phyloP scores from a whole-genome alignment of 1,140 invertebrate genomes.

The Procambarus clarkii region DNA sequence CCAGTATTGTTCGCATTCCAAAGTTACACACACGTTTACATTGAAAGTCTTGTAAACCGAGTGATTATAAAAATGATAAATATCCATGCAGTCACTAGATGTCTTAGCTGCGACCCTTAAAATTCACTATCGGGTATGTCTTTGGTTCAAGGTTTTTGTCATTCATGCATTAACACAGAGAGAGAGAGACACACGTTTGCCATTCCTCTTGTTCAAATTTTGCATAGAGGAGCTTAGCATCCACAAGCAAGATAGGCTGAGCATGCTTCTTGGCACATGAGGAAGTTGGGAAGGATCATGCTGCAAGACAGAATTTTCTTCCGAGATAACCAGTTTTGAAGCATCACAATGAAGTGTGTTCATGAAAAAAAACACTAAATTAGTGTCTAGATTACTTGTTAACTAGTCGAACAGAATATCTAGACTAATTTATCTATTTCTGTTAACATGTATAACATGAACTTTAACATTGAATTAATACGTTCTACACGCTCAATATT shows the following conservation, averaged over 20 bases:
- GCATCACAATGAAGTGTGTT: not conserved
- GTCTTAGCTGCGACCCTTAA: not conserved
- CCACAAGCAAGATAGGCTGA: slow-evolving; percentile 23
- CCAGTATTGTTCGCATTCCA: slow-evolving; percentile 12
- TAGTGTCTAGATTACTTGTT: not conserved
- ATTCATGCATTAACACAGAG: slow-evolving; percentile 26
- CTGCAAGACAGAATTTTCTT: slow-evolving; percentile 10
- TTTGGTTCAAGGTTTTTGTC: slow-evolving; percentile 64
- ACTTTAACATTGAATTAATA: not conserved
- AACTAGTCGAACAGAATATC: not conserved
- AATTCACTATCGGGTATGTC: slow-evolving; percentile 52
- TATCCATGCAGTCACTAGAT: slow-evolving; percentile 28
- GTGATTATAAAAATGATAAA: not conserved
- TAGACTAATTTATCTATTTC: not conserved
- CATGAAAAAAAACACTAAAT: not conserved
- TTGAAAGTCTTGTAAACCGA: not conserved
- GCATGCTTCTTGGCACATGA: slow-evolving; percentile 46
- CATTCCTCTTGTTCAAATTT: slow-evolving; percentile 29
- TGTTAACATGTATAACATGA: slow-evolving; percentile 1
- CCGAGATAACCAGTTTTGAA: not conserved
- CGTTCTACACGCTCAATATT: not conserved
- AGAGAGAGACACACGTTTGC: slow-evolving; percentile 26
- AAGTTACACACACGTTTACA: slow-evolving; percentile 17
- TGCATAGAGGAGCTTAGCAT: slow-evolving; percentile 24
- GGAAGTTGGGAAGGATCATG: slow-evolving; percentile 19